Evolutionary conservation across 1,140 invertebrate genomes (phyloP).

Genomic region (Drosophila arizonae): DNA sequence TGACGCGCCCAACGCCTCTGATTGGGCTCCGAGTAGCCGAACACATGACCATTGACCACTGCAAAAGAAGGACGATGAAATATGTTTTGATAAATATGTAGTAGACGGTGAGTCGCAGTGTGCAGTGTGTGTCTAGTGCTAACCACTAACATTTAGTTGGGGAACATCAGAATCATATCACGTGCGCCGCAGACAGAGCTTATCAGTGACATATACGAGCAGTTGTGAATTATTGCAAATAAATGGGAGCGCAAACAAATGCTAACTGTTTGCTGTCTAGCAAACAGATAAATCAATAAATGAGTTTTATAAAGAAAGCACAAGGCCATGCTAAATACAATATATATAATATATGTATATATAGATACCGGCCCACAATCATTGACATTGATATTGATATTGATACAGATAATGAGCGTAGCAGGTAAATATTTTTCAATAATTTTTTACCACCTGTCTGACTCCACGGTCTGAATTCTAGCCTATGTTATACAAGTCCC

Average conservation of each 20-base stretch:
- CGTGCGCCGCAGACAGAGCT: slow-evolving; percentile 41
- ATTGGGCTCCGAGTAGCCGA: slow-evolving; percentile 86
- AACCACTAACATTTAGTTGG: not conserved
- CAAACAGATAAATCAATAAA: slow-evolving; percentile 61
- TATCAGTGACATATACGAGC: slow-evolving; percentile 71
- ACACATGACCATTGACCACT: slow-evolving; percentile 77
- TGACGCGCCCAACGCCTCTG: slow-evolving; percentile 86
- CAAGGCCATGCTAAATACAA: slow-evolving; percentile 62
- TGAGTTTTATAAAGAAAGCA: slow-evolving; percentile 46
- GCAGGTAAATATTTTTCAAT: slow-evolving; percentile 62
- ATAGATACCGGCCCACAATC: slow-evolving; percentile 47
- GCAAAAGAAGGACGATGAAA: not conserved
- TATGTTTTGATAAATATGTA: not conserved
- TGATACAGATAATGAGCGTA: slow-evolving; percentile 52
- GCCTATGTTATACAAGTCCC: slow-evolving; percentile 37
- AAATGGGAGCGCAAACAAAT: slow-evolving; percentile 60
- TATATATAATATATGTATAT: slow-evolving; percentile 12
- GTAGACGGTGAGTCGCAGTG: not conserved
- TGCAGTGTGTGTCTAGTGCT: not conserved
- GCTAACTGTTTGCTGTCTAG: slow-evolving; percentile 50
- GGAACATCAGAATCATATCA: slow-evolving; percentile 30
- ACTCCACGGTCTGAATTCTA: slow-evolving; percentile 36
- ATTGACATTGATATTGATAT: slow-evolving; percentile 62
- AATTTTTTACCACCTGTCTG: slow-evolving; percentile 44
- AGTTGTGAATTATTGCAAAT: slow-evolving; percentile 71